A percentile compares a stretch with the other conserved stretches of the same genome.
phyloP scores from a whole-genome alignment of 2,888 invertebrate genomes.

The Chrysina gloriosa region DNA sequence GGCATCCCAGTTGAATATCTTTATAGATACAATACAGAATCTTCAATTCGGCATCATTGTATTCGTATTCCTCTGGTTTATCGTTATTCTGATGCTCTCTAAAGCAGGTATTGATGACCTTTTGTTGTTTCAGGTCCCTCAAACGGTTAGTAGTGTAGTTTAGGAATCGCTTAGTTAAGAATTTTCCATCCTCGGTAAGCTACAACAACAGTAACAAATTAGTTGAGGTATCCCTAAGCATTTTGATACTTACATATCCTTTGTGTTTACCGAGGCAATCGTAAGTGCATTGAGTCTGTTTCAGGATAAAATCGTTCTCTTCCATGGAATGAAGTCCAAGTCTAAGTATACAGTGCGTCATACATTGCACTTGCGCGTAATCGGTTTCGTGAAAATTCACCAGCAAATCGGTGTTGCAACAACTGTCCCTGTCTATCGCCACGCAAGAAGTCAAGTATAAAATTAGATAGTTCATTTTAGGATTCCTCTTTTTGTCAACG shows the following conservation, averaged over 20 bases:
- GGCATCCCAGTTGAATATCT: conserved; percentile 10
- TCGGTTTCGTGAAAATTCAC: not conserved
- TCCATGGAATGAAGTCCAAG: no score
- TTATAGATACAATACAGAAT: conserved; percentile 17
- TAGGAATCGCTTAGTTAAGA: not conserved
- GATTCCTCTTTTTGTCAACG: not conserved
- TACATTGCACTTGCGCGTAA: not conserved
- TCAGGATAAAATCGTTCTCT: not conserved
- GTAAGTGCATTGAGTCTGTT: not conserved
- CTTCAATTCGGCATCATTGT: conserved; percentile 12
- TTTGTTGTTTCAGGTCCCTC: not conserved
- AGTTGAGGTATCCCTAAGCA: no score
- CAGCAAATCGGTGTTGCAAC: not conserved
- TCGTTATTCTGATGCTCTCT: not conserved
- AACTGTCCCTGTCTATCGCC: conserved; percentile 14
- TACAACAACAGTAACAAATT: not conserved
- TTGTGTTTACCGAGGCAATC: conserved; percentile 9
- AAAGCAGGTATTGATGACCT: not conserved
- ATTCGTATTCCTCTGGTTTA: not conserved
- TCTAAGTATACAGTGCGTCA: not conserved
- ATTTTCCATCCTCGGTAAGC: conserved; percentile 7
- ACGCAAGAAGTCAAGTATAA: conserved; percentile 15
- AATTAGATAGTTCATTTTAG: conserved; percentile 21
- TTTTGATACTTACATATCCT: conserved; percentile 26
- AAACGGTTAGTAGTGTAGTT: not conserved